Conservation (phyloP, 2,113 vertebrate species). For the Saguinus imperator region DNA sequence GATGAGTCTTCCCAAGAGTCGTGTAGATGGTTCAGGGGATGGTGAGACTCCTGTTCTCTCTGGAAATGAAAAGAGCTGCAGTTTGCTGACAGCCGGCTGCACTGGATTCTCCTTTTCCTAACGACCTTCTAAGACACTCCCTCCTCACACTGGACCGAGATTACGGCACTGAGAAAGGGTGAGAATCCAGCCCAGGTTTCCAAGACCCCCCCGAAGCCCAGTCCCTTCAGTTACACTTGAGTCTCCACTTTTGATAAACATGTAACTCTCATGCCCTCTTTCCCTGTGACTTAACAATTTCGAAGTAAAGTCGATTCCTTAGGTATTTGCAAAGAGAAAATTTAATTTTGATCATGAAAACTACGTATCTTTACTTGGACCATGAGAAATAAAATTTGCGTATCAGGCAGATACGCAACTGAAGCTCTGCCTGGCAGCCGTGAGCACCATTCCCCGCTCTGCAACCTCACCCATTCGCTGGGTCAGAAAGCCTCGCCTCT, state of each 20-base stretch:
- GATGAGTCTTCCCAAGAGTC: neutral
- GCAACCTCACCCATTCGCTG: neutral
- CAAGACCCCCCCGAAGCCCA: neutral
- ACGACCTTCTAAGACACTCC: neutral
- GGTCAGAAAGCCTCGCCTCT: neutral
- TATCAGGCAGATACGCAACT: no score
- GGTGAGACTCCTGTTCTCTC: neutral
- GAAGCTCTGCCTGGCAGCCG: neutral
- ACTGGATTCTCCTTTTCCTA: neutral
- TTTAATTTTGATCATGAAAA: neutral
- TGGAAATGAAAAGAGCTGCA: neutral
- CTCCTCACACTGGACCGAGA: neutral
- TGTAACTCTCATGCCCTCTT: neutral
- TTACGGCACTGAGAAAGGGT: neutral
- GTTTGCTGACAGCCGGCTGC: neutral
- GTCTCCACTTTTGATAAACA: neutral
- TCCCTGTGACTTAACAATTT: neutral
- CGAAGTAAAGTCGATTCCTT: neutral
- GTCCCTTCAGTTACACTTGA: neutral
- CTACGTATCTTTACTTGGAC: neutral
- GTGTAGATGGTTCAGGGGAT: fast-evolving
- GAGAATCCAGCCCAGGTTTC: neutral
- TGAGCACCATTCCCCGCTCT: neutral
- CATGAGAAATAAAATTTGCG: neutral
- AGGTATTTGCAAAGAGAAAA: neutral